A percentile compares a stretch with the other conserved stretches of the same genome.
Conservation (phyloP, 2,888 invertebrate species). For the Leptura quadrifasciata region DNA sequence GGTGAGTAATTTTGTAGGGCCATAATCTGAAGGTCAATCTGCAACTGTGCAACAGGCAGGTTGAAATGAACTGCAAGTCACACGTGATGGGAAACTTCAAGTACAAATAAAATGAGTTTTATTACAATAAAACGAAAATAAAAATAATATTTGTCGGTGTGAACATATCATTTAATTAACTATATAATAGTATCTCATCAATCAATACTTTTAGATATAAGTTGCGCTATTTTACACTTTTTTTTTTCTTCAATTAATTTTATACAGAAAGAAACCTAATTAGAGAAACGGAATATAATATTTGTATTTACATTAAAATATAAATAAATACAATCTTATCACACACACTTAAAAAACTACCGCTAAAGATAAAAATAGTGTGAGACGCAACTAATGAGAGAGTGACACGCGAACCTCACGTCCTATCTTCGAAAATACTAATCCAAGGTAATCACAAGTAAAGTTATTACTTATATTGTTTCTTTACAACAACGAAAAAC, state of each 20-base stretch:
- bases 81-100: too few relatives aligned
- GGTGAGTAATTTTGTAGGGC: too few relatives aligned
- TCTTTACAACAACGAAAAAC: background rate
- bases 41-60: too few relatives aligned
- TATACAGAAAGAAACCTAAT: constrained; percentile 54
- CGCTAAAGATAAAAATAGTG: constrained; percentile 36
- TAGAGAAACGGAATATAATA: constrained; percentile 44
- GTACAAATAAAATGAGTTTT: background rate
- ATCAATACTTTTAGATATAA: constrained; percentile 46
- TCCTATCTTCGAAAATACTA: constrained; percentile 26
- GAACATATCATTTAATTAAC: constrained; percentile 37
- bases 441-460: constrained; percentile 33
- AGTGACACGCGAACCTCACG: constrained; percentile 1
- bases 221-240: constrained; percentile 51
- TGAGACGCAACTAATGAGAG: constrained; percentile 29
- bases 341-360: constrained; percentile 54
- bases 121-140: background rate
- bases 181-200: constrained; percentile 25
- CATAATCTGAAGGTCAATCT: too few relatives aligned
- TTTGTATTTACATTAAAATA: constrained; percentile 56
- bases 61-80: too few relatives aligned
- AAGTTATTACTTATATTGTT: constrained; percentile 27
- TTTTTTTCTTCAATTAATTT: constrained; percentile 39
- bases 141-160: background rate
- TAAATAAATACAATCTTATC: constrained; percentile 56